Conservation (phyloP, 2,113 vertebrate species). For the Microtus montanus region DNA sequence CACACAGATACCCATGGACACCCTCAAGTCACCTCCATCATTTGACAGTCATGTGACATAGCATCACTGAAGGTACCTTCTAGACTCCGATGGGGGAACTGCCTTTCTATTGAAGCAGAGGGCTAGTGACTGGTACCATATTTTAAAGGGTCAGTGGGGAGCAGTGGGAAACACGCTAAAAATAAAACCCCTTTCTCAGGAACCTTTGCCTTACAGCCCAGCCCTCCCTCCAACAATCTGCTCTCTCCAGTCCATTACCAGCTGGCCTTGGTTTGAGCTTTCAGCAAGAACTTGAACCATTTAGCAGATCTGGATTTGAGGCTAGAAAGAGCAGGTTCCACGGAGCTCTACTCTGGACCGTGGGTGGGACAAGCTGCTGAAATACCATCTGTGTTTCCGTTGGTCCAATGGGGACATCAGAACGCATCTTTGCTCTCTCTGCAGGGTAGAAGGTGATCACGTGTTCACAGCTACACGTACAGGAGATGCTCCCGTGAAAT, state of each 20-base stretch:
- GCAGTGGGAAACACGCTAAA: too few species aligned
- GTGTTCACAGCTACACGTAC: fast-evolving
- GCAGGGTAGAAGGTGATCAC: background rate
- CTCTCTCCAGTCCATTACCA: background rate
- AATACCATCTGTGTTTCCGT: background rate
- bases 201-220: background rate
- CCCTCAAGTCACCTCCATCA: background rate
- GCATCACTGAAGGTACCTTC: background rate
- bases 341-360: background rate
- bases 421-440: background rate
- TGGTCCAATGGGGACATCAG: background rate
- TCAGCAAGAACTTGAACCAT: background rate
- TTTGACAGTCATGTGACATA: background rate
- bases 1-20: background rate
- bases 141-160: background rate
- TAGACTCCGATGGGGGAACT: background rate
- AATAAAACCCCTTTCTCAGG: background rate
- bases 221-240: background rate
- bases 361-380: background rate
- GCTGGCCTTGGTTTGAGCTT: background rate
- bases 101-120: background rate
- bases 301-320: background rate
- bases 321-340: background rate
- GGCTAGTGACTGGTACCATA: background rate
- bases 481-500: background rate